Conservation (phyloP, 2,888 invertebrate species). For the Aphidoletes aphidimyza region DNA sequence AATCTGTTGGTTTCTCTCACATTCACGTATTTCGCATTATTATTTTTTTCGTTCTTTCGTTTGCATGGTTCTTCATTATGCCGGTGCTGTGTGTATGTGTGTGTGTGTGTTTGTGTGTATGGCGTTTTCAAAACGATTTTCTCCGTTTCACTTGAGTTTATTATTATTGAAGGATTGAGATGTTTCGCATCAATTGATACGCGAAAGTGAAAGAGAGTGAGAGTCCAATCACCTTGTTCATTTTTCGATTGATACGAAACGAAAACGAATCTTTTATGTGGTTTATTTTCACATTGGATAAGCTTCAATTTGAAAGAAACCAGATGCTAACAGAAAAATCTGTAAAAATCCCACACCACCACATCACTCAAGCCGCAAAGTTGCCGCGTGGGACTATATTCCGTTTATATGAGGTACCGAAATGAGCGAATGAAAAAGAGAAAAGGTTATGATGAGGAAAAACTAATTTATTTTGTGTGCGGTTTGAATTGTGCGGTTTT, state of each 20-base stretch:
- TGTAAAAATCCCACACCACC: neutral
- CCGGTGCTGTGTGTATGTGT: too few relatives aligned
- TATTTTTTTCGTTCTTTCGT: neutral
- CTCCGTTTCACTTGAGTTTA: too few relatives aligned
- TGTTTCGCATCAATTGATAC: neutral
- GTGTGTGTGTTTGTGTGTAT: too few relatives aligned
- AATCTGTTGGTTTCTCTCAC: neutral
- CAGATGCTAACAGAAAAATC: neutral
- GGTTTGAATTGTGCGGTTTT: neutral
- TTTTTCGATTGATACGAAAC: neutral
- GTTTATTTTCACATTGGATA: neutral
- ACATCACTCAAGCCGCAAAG: conserved; percentile 1
- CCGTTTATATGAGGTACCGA: too few relatives aligned
- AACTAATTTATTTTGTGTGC: neutral
- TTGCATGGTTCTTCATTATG: neutral
- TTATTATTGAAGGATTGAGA: too few relatives aligned
- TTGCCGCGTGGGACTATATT: neutral
- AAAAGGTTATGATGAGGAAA: neutral
- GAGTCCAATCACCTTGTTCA: too few relatives aligned
- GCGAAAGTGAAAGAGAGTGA: too few relatives aligned
- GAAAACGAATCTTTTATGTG: neutral
- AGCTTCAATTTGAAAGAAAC: neutral
- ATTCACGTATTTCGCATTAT: conserved; percentile 3
- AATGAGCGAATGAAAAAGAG: neutral
- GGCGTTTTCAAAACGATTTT: neutral